These are phyloP conservation scores for Tupaia chinensis DNA, from an alignment of 2,113 vertebrate species.

Conservation along the genomic window DNA sequence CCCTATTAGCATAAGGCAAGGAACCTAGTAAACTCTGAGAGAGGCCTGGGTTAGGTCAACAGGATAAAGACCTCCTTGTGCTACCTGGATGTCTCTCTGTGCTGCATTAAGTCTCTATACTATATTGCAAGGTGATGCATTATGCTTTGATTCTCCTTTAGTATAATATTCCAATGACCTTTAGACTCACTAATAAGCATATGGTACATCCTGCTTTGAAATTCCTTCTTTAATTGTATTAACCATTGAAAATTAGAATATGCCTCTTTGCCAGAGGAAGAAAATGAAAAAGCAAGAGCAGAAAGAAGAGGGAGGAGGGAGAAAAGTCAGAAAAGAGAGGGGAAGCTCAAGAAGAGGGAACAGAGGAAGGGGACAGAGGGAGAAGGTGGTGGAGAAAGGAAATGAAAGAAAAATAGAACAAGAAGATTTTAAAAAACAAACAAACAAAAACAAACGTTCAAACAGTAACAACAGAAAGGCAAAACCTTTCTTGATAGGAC, in stretches of 20 bases:
- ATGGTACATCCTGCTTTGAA: background rate
- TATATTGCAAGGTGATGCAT: rapidly evolving
- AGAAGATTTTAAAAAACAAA: background rate
- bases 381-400: background rate
- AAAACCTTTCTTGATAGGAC: background rate
- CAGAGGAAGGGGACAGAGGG: background rate
- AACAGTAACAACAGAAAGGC: background rate
- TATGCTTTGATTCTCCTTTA: background rate
- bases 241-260: background rate
- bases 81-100: background rate
- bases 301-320: background rate
- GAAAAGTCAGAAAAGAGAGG: background rate
- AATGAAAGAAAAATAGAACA: no score
- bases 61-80: background rate
- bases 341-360: no score
- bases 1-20: background rate
- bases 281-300: no score
- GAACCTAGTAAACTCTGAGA: background rate
- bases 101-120: background rate
- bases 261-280: background rate
- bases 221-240: background rate
- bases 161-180: background rate
- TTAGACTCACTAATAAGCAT: background rate
- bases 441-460: no score
- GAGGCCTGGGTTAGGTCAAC: background rate